phyloP scores from a whole-genome alignment of 1,140 invertebrate genomes.

The Thalassaphorura encarpata region DNA sequence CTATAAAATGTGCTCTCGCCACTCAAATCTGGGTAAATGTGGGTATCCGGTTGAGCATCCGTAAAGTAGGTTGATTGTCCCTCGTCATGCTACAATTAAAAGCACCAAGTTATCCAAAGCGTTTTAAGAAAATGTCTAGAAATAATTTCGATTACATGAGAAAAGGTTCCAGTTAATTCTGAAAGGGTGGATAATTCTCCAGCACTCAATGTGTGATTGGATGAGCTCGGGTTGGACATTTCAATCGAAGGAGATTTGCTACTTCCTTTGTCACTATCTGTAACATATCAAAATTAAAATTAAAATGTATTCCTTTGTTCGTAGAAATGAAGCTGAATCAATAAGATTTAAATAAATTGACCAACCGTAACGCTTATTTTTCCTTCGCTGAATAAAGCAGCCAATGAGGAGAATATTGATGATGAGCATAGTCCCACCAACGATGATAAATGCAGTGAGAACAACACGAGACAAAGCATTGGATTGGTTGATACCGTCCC shows the following conservation, averaged over 20 bases:
- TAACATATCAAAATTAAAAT: slow-evolving; percentile 34
- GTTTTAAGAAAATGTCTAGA: too few relatives aligned
- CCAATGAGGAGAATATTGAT: slow-evolving; percentile 77
- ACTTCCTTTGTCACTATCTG: slow-evolving; percentile 47
- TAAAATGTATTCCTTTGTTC: slow-evolving; percentile 39
- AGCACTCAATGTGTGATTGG: slow-evolving; percentile 91
- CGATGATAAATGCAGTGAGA: slow-evolving; percentile 58
- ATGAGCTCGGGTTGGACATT: slow-evolving; percentile 88
- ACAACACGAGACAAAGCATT: slow-evolving; percentile 44
- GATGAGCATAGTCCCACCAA: slow-evolving; percentile 57
- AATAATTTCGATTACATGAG: too few relatives aligned
- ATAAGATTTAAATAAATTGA: slow-evolving; percentile 63
- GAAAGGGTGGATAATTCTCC: too few relatives aligned
- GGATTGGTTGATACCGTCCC: slow-evolving; percentile 24
- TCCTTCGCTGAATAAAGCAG: slow-evolving; percentile 69
- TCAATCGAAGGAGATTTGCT: slow-evolving; percentile 88
- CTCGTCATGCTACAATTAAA: too few relatives aligned
- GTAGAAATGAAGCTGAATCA: slow-evolving; percentile 69
- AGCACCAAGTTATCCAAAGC: too few relatives aligned
- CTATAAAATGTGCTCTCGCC: too few relatives aligned
- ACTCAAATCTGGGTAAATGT: too few relatives aligned
- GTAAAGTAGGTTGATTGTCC: too few relatives aligned
- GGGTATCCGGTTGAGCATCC: too few relatives aligned
- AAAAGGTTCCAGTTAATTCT: too few relatives aligned
- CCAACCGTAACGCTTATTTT: slow-evolving; percentile 62